These are phyloP conservation scores for Leptoclinus maculatus DNA, from an alignment of 2,797 vertebrate species.

Conservation along the genomic window DNA sequence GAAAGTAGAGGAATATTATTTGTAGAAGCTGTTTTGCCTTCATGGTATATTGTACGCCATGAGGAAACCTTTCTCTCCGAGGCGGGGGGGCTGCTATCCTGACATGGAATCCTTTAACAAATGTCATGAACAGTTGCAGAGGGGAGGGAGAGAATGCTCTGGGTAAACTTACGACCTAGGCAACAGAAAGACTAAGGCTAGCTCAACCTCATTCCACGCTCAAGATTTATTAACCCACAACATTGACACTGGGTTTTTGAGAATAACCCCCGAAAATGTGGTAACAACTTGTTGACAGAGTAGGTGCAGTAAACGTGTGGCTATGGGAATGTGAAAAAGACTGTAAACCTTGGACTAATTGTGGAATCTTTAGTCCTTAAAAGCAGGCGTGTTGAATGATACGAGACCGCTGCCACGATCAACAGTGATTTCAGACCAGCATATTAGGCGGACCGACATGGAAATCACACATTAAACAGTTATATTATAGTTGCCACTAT, in stretches of 20 bases:
- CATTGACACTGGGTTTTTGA: not conserved
- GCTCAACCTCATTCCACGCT: constrained; percentile 15
- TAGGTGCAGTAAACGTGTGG: not conserved
- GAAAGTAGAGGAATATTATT: not conserved
- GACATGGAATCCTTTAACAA: constrained; percentile 20
- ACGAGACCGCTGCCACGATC: not conserved
- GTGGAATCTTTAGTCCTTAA: not conserved
- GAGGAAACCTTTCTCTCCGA: not conserved
- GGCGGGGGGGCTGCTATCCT: not conserved
- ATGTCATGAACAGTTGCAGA: constrained; percentile 37
- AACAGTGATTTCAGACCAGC: not conserved
- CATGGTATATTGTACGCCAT: not conserved
- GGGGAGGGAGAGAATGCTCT: not conserved
- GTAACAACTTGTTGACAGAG: not conserved
- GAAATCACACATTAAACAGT: not conserved
- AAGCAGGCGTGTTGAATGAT: no score
- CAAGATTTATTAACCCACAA: constrained; percentile 3
- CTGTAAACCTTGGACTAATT: not conserved
- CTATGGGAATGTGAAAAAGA: not conserved
- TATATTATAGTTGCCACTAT: not conserved
- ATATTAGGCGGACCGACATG: not conserved
- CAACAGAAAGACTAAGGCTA: not conserved
- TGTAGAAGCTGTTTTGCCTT: not conserved
- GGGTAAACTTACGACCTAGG: not conserved
- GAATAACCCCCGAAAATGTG: not conserved